Evolutionary conservation across 2,888 invertebrate species (phyloP).

Genomic region (Eupsilia transversa): DNA sequence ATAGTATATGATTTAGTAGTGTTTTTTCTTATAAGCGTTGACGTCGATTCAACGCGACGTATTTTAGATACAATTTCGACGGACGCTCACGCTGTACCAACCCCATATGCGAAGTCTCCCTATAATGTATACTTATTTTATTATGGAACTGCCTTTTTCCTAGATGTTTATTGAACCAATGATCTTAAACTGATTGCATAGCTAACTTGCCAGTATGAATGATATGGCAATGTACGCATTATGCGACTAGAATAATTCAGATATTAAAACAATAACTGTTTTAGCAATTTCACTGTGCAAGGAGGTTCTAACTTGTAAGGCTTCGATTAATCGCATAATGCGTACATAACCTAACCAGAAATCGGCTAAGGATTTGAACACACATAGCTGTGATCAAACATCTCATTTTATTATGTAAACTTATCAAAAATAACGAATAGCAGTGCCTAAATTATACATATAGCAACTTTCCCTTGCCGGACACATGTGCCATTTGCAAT

Average conservation of each 20-base stretch:
- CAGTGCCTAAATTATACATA: slow-evolving; percentile 66
- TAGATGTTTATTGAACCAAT: slow-evolving; percentile 5
- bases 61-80: not conserved
- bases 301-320: not conserved
- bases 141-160: not conserved
- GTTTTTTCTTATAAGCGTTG: not conserved
- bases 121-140: not conserved
- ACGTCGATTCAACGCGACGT: not conserved
- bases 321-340: slow-evolving; percentile 13
- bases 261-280: slow-evolving; percentile 16
- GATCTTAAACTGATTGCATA: slow-evolving; percentile 27
- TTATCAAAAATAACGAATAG: slow-evolving; percentile 53
- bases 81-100: not conserved
- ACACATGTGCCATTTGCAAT: slow-evolving; percentile 56
- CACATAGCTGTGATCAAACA: slow-evolving; percentile 32
- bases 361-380: slow-evolving; percentile 40
- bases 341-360: slow-evolving; percentile 4
- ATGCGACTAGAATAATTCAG: slow-evolving; percentile 15
- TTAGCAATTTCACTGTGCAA: not conserved
- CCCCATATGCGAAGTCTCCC: not conserved
- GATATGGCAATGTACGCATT: slow-evolving; percentile 31
- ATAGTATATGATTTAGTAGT: not conserved
- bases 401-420: slow-evolving; percentile 31
- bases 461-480: slow-evolving; percentile 26
- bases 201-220: slow-evolving; percentile 34